Percentiles rank a stretch among this genome's conserved stretches.
Evolutionary conservation across 35 echinoderm and acorn worm genomes (phyloP).

Genomic region (Diadema setosum): DNA sequence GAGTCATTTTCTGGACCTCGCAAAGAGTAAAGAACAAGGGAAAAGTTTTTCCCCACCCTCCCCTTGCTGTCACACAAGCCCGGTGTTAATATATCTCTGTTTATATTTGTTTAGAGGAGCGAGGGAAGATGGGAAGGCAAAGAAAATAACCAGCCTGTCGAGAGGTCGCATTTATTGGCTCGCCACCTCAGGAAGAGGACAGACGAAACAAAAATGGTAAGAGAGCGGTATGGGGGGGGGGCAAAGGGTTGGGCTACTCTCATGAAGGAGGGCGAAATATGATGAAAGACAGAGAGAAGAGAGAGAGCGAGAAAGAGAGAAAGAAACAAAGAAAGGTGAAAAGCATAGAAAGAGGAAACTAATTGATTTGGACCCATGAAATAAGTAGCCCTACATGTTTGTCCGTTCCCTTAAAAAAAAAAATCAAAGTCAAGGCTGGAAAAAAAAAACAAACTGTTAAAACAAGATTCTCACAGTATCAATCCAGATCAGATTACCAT

Average conservation of each 20-base stretch:
- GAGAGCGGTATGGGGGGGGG: background rate
- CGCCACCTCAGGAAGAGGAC: background rate
- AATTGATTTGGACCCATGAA: too few species aligned
- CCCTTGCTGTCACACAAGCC: constrained; percentile 10
- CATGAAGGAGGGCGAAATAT: too few species aligned
- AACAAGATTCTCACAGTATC: too few species aligned
- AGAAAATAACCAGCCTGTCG: constrained; percentile 27
- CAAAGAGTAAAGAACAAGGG: background rate
- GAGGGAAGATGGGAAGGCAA: constrained; percentile 1
- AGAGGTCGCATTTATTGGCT: constrained; percentile 19
- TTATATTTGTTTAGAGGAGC: constrained; percentile 29
- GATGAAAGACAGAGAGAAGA: too few species aligned
- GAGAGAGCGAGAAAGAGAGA: too few species aligned
- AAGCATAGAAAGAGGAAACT: too few species aligned
- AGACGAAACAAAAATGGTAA: background rate
- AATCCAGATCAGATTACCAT: too few species aligned
- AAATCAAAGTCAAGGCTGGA: too few species aligned
- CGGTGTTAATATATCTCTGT: constrained; percentile 28
- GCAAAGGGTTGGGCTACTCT: background rate
- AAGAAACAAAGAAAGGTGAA: too few species aligned
- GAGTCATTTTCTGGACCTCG: background rate
- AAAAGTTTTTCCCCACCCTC: background rate
- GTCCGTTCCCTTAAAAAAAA: too few species aligned
- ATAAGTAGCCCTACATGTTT: too few species aligned
- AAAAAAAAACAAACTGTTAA: too few species aligned